A percentile compares a stretch with the other conserved stretches of the same genome.
Conservation (phyloP, 2,113 vertebrate species). For the Oplegnathus fasciatus region DNA sequence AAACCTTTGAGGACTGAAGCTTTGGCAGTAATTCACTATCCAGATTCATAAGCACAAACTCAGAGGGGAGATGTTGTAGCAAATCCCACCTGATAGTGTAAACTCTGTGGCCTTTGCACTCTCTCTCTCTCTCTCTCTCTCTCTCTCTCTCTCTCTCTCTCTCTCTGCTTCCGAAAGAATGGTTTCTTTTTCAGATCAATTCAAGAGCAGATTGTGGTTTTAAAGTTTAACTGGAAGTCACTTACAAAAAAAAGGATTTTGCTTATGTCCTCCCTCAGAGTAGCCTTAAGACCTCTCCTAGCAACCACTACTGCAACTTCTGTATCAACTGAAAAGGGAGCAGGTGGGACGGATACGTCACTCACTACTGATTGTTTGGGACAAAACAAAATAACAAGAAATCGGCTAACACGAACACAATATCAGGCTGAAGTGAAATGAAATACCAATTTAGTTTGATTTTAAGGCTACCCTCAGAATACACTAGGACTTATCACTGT, state of each 20-base stretch:
- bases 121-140: not conserved
- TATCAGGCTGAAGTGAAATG: too few species aligned
- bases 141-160: not conserved
- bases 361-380: too few species aligned
- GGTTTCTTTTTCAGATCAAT: too few species aligned
- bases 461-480: too few species aligned
- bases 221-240: not conserved
- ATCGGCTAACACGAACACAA: too few species aligned
- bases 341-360: too few species aligned
- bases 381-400: too few species aligned
- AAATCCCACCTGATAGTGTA: not conserved
- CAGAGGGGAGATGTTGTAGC: not conserved
- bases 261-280: not conserved
- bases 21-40: slow-evolving; percentile 36
- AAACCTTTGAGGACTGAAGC: slow-evolving; percentile 47
- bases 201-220: not conserved
- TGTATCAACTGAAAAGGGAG: too few species aligned
- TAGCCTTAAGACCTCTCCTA: not conserved
- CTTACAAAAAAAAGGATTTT: not conserved
- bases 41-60: slow-evolving; percentile 45
- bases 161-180: not conserved
- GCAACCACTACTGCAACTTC: too few species aligned
- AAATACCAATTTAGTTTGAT: too few species aligned
- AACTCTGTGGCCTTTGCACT: not conserved
- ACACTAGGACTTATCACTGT: too few species aligned